These are phyloP conservation scores for Lacerta bilineata DNA, from an alignment of 2,797 vertebrate species.

Conservation along the genomic window DNA sequence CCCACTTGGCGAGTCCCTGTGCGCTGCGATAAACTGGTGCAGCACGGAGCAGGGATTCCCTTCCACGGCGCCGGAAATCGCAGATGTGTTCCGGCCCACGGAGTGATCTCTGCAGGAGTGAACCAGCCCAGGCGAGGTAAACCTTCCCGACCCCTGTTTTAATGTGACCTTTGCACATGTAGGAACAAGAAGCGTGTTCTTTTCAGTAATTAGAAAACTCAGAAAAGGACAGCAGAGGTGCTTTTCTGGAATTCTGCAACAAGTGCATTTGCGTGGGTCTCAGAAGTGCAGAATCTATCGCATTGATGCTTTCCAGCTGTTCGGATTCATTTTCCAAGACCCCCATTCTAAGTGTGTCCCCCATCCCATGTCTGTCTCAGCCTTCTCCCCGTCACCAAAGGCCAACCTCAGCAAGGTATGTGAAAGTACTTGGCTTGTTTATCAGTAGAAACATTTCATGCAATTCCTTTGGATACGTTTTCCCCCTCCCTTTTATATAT, in stretches of 20 bases:
- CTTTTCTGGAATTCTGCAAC: background rate
- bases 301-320: background rate
- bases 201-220: background rate
- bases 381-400: slow-evolving; percentile 13
- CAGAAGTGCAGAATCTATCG: background rate
- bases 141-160: too few relatives aligned
- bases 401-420: slow-evolving; percentile 62
- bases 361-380: background rate
- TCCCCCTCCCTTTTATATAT: rapidly evolving
- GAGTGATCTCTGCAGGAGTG: too few relatives aligned
- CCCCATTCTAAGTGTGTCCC: background rate
- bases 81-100: rapidly evolving
- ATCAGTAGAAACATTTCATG: background rate
- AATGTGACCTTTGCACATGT: too few relatives aligned
- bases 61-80: too few relatives aligned
- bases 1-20: too few relatives aligned
- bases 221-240: background rate
- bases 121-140: too few relatives aligned
- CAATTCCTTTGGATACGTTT: slow-evolving; percentile 25
- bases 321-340: background rate
- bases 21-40: too few relatives aligned
- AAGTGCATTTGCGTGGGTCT: background rate
- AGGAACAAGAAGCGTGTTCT: background rate
- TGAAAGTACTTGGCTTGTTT: background rate
- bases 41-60: too few relatives aligned